Conservation (phyloP, 2,888 invertebrate genomes). For the Caenorhabditis zanzibari region DNA sequence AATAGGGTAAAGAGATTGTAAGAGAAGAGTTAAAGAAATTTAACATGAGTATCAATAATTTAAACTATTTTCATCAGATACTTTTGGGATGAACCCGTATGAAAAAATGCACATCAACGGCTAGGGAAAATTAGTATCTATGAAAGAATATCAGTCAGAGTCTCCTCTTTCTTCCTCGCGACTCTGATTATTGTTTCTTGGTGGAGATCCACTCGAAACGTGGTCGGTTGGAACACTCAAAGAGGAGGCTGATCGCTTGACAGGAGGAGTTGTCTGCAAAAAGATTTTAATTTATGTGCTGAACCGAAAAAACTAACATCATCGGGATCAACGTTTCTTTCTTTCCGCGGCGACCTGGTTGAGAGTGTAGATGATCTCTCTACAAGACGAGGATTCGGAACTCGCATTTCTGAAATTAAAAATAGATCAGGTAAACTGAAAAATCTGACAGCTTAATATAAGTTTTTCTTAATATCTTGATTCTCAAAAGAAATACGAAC, state of each 20-base stretch:
- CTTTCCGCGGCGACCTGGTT: slow-evolving; percentile 16
- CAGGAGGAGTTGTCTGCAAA: slow-evolving; percentile 35
- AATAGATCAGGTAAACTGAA: not conserved
- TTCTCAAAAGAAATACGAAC: too few relatives aligned
- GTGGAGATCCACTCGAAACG: too few relatives aligned
- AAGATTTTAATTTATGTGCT: not conserved
- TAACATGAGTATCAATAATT: slow-evolving; percentile 24
- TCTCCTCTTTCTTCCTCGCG: not conserved
- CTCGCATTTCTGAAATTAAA: slow-evolving; percentile 21
- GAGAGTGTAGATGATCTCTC: not conserved
- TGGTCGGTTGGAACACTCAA: not conserved
- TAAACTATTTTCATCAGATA: not conserved
- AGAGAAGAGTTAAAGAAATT: not conserved
- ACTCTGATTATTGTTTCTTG: not conserved
- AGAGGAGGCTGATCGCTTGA: slow-evolving; percentile 25
- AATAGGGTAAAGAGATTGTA: not conserved
- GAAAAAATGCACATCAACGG: not conserved
- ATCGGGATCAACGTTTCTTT: slow-evolving; percentile 18
- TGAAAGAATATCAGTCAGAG: not conserved
- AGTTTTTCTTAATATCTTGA: too few relatives aligned
- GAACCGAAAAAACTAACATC: slow-evolving; percentile 8
- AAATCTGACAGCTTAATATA: too few relatives aligned
- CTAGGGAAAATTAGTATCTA: not conserved
- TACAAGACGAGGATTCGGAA: slow-evolving; percentile 29
- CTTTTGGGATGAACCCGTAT: slow-evolving; percentile 13